Conservation (phyloP, 2,888 invertebrate genomes). For the Drosophila picticornis region DNA sequence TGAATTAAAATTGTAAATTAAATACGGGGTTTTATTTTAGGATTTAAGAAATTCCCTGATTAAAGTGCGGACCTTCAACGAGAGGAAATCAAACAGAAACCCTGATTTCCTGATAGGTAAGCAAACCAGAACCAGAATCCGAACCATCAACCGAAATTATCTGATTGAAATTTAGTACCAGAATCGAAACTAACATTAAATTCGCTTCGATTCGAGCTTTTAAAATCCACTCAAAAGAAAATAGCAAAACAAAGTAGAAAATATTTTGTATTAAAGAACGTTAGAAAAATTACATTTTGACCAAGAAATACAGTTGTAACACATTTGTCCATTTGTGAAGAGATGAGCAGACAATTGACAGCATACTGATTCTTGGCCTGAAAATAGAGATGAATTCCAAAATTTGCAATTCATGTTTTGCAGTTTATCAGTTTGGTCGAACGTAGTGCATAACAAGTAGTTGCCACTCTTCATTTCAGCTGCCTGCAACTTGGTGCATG, state of each 20-base stretch:
- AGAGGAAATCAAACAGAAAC: neutral
- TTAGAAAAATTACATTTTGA: neutral
- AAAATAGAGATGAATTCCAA: neutral
- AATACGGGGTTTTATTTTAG: neutral
- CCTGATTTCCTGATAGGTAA: neutral
- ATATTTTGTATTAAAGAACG: neutral
- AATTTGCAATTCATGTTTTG: neutral
- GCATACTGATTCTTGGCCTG: neutral
- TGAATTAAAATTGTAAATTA: slow-evolving; percentile 1
- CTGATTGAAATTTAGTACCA: neutral
- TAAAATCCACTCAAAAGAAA: neutral
- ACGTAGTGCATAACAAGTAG: slow-evolving; percentile 20
- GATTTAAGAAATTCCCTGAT: neutral
- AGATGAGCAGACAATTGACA: neutral
- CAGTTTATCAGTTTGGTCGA: neutral
- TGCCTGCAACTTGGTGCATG: slow-evolving; percentile 18
- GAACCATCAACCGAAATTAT: neutral
- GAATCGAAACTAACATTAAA: neutral
- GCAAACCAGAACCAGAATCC: neutral
- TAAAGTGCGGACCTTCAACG: neutral
- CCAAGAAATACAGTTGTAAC: neutral
- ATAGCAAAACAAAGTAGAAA: neutral
- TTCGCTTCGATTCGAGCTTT: neutral
- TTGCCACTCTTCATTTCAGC: neutral
- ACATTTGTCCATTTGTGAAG: neutral